A percentile compares a stretch with the other conserved stretches of the same genome.
phyloP scores from a whole-genome alignment of 2,888 invertebrate species.

The Chloroclysta siterata region DNA sequence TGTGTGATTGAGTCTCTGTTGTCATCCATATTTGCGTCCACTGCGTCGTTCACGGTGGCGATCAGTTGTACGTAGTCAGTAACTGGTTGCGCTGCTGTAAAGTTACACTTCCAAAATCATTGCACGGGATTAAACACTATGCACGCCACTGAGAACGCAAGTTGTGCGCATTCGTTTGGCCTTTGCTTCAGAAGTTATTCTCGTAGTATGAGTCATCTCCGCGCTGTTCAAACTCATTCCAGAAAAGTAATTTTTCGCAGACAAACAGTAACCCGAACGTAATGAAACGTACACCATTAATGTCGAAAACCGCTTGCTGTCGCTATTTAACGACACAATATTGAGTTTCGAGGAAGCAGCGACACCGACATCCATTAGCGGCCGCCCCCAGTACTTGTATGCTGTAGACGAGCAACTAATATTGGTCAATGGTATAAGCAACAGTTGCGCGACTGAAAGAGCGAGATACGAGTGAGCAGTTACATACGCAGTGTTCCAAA shows the following conservation, averaged over 20 bases:
- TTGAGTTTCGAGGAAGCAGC: conserved; percentile 40
- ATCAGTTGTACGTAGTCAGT: no score
- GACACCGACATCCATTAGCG: conserved; percentile 46
- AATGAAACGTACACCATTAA: conserved; percentile 41
- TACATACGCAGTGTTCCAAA: not conserved
- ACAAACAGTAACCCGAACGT: conserved; percentile 34
- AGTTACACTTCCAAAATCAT: no score
- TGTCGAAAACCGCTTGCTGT: conserved; percentile 38
- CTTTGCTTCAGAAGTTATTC: not conserved
- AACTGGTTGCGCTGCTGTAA: no score
- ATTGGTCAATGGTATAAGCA: not conserved
- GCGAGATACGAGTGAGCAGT: not conserved
- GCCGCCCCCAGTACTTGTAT: conserved; percentile 25
- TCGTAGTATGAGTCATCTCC: conserved; percentile 6
- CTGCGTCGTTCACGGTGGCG: no score
- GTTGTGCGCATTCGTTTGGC: no score
- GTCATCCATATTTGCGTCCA: no score
- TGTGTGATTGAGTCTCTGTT: no score
- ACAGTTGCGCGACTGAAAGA: not conserved
- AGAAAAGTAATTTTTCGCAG: conserved; percentile 9
- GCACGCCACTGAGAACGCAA: no score
- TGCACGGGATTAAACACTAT: no score
- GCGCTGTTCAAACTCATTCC: conserved; percentile 13
- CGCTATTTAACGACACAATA: conserved; percentile 44
- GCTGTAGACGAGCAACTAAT: not conserved